phyloP scores from a whole-genome alignment of 1,140 invertebrate species.

The Colletes gigas region DNA sequence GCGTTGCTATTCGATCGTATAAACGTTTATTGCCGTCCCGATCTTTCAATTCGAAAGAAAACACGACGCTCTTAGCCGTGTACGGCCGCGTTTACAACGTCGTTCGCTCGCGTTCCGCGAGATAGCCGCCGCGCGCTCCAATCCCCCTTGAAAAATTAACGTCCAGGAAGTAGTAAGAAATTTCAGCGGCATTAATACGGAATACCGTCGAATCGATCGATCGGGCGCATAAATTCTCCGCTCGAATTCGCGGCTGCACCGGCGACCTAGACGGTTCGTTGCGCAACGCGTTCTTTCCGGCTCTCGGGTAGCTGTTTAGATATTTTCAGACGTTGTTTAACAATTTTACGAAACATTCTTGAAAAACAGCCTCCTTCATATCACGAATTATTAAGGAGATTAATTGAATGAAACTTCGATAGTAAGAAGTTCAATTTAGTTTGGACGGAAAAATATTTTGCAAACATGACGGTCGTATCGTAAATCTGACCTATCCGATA shows the following conservation, averaged over 20 bases:
- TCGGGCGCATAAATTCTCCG: constrained; percentile 32
- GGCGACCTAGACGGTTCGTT: not conserved
- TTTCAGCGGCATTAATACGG: not conserved
- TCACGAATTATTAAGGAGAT: too few species aligned
- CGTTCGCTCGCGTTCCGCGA: not conserved
- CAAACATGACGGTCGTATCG: too few species aligned
- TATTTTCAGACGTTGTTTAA: too few species aligned
- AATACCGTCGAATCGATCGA: constrained; percentile 1
- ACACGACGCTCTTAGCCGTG: constrained; percentile 6
- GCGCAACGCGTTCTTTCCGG: not conserved
- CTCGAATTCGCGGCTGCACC: not conserved
- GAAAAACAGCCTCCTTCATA: too few species aligned
- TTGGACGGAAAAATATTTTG: too few species aligned
- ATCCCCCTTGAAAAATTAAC: constrained; percentile 5
- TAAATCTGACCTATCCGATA: too few species aligned
- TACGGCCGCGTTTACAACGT: constrained; percentile 4
- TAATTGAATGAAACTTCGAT: too few species aligned
- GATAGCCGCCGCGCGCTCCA: too few species aligned
- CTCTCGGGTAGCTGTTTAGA: too few species aligned
- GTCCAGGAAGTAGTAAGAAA: constrained; percentile 13
- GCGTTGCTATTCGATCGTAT: constrained; percentile 14
- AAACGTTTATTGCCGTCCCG: constrained; percentile 14
- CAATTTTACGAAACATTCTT: too few species aligned
- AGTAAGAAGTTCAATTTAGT: too few species aligned
- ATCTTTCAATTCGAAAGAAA: constrained; percentile 9